Conservation (phyloP, 2,797 vertebrate species). For the Siniperca undulata region DNA sequence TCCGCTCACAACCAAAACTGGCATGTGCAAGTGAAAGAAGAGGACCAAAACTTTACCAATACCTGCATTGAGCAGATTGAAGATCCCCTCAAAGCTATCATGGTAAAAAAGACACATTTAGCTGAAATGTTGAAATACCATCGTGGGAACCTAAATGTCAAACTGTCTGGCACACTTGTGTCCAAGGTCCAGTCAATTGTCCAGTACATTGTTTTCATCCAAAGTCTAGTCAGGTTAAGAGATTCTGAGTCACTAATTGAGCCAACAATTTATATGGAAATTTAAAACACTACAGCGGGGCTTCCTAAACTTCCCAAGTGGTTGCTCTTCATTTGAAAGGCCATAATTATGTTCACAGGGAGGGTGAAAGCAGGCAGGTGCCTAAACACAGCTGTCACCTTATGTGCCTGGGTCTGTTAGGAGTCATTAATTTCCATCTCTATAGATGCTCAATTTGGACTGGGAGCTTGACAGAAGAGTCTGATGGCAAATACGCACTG, state of each 20-base stretch:
- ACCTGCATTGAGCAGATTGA: conserved; percentile 81
- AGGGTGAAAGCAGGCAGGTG: conserved; percentile 76
- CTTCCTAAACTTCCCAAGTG: conserved; percentile 78
- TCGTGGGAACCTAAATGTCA: conserved; percentile 63
- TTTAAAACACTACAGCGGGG: conserved; percentile 66
- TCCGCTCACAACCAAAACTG: conserved; percentile 74
- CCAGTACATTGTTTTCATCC: conserved; percentile 62
- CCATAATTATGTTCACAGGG: conserved; percentile 68
- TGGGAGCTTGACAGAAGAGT: conserved; percentile 57
- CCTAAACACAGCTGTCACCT: conserved; percentile 83
- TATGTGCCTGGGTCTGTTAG: conserved; percentile 55
- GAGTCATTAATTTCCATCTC: conserved; percentile 79
- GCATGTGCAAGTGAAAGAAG: conserved; percentile 79
- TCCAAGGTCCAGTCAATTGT: conserved; percentile 70
- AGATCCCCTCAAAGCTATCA: conserved; percentile 83
- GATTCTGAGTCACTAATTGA: conserved; percentile 63
- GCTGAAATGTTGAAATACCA: conserved; percentile 25
- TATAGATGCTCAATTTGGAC: conserved; percentile 65
- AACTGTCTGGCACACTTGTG: conserved; percentile 61
- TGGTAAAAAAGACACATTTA: conserved; percentile 63
- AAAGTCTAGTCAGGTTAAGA: conserved; percentile 64
- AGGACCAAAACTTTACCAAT: conserved; percentile 79
- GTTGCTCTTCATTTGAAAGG: conserved; percentile 76
- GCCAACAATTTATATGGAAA: conserved; percentile 79
- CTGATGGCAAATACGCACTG: conserved; percentile 56